These are phyloP conservation scores for Halichoerus grypus DNA, from an alignment of 2,113 vertebrate species.

Conservation along the genomic window DNA sequence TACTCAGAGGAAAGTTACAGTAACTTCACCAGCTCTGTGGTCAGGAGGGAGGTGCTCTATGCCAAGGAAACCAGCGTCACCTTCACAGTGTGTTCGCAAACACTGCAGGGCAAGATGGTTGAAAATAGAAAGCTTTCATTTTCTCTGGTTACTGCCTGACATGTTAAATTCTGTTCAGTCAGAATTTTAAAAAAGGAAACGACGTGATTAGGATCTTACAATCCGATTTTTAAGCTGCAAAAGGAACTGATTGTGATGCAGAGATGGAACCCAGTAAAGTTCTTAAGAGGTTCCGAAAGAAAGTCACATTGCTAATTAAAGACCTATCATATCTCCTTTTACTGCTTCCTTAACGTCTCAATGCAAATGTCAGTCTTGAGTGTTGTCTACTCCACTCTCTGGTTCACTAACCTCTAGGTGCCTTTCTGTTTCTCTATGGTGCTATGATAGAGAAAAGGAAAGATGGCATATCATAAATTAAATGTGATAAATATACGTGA, in stretches of 20 bases:
- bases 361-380: background rate
- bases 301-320: conserved; percentile 33
- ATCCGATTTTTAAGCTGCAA: conserved; percentile 55
- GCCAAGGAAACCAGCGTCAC: background rate
- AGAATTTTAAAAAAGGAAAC: conserved; percentile 53
- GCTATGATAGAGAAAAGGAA: conserved; percentile 30
- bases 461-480: background rate
- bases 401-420: background rate
- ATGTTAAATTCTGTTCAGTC: conserved; percentile 53
- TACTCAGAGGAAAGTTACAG: conserved; percentile 44
- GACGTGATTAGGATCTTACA: background rate
- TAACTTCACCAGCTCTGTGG: conserved; percentile 56
- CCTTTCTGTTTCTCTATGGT: conserved; percentile 20
- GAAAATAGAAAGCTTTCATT: conserved; percentile 65
- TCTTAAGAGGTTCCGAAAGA: conserved; percentile 39
- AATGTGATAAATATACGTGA: conserved; percentile 3
- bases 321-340: background rate
- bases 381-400: background rate
- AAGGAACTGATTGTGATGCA: background rate
- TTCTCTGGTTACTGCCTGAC: background rate
- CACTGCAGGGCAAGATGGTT: background rate
- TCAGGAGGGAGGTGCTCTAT: conserved; percentile 17
- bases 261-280: background rate
- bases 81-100: background rate
- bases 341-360: background rate